Conservation (phyloP, 2,113 vertebrate species). For the Sitta europaea region DNA sequence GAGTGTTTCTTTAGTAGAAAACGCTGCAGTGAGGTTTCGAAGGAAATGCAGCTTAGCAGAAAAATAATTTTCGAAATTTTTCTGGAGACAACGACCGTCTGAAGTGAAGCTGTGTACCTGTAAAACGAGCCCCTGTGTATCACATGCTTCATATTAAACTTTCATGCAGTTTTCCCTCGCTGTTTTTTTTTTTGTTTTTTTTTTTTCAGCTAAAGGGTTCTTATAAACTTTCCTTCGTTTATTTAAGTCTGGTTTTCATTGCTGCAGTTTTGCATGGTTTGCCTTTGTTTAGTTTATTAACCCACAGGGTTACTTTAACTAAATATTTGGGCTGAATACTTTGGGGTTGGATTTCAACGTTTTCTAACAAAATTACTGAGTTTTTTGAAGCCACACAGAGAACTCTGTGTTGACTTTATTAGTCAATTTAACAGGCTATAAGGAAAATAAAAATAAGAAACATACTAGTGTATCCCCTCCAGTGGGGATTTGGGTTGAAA, state of each 20-base stretch:
- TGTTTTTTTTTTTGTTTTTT: slow-evolving; percentile 73
- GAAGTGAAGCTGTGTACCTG: slow-evolving; percentile 56
- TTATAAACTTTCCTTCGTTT: slow-evolving; percentile 96
- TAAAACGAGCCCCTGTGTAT: slow-evolving; percentile 62
- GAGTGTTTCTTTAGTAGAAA: background rate
- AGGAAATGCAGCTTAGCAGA: background rate
- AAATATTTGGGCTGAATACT: slow-evolving; percentile 91
- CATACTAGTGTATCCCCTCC: slow-evolving; percentile 52
- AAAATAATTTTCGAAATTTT: background rate
- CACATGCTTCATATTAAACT: slow-evolving; percentile 92
- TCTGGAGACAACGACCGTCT: background rate
- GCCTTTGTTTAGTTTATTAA: slow-evolving; percentile 99
- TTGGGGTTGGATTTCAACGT: slow-evolving; percentile 86
- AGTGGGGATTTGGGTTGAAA: slow-evolving; percentile 1
- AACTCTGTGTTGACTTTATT: slow-evolving; percentile 80
- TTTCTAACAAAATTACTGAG: slow-evolving; percentile 85
- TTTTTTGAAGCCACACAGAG: slow-evolving; percentile 82
- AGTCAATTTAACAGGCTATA: slow-evolving; percentile 80
- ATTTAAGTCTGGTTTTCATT: slow-evolving; percentile 98
- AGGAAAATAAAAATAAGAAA: slow-evolving; percentile 69
- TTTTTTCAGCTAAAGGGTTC: slow-evolving; percentile 79
- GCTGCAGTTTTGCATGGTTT: slow-evolving; percentile 94
- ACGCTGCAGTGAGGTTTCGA: background rate
- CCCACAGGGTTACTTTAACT: slow-evolving; percentile 94
- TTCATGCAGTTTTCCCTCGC: slow-evolving; percentile 77